Conservation (phyloP, 2,888 invertebrate species). For the Drosophila limbata region DNA sequence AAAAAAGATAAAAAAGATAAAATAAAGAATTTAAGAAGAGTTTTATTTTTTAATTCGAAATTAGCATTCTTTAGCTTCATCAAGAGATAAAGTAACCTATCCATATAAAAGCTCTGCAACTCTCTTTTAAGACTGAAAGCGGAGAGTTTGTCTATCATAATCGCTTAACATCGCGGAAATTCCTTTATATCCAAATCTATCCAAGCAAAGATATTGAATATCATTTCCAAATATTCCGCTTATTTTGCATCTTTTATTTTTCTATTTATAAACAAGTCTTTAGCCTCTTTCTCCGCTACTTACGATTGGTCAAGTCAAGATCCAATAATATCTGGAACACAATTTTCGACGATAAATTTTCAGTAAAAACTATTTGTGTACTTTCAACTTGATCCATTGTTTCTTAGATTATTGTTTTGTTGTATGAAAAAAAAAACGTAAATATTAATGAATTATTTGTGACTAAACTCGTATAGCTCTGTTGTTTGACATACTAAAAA, state of each 20-base stretch:
- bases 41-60: not conserved
- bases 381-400: constrained; percentile 17
- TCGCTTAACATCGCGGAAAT: not conserved
- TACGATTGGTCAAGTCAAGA: constrained; percentile 7
- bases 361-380: not conserved
- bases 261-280: not conserved
- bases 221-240: no score
- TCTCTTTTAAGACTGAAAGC: not conserved
- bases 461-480: constrained; percentile 10
- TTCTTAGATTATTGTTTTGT: not conserved
- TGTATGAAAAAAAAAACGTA: not conserved
- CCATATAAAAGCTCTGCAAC: not conserved
- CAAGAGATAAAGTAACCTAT: not conserved
- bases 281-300: not conserved
- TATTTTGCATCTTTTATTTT: not conserved
- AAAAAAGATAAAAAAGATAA: not conserved
- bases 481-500: constrained; percentile 9
- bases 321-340: constrained; percentile 17
- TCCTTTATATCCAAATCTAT: no score
- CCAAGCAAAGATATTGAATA: no score
- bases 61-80: no score
- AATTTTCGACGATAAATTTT: constrained; percentile 40
- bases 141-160: not conserved
- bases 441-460: constrained; percentile 1
- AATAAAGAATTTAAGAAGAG: not conserved